Evolutionary conservation across 2,113 vertebrate genomes (phyloP), one percentile per base, ranked within the genome.

Genomic region (Procavia capensis): DNA sequence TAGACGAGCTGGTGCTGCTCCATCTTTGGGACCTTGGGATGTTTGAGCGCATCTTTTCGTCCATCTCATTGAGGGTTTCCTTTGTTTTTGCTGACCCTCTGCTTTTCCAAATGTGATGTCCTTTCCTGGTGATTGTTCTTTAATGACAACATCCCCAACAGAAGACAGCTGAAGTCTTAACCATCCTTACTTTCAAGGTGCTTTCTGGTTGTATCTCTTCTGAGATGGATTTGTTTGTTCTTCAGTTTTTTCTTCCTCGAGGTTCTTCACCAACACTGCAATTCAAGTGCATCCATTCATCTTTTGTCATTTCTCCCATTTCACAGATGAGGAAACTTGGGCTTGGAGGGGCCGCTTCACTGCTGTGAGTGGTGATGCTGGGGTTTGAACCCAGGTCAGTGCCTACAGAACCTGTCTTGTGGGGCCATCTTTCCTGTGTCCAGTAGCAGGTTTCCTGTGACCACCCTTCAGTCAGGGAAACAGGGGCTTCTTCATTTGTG

Each of bases 351-450:
- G 24, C 29, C 61, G 1, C 19, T 9, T 19, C 2, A 9, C 57
- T 27, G n/a, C 64, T 31, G 10, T 9, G 64, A 39, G 13, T 5
- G 13, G 64, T 31, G 43, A 2, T 8, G 5, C 41, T 92, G 29
- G n/a, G 25, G n/a, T 43, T 6, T 43, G 72, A 25, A 43, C 20
- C 27, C 10, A 0, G 2, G 39, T 14, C 4, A 16, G 0, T 61
- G 79, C 50, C 54, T 1, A 2, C 1, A 5, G 68, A 64, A 41
- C 54, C 54, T 22, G 66, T 41, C 0, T 1, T 34, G 0, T 1
- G 3, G 29, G 7, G 13, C 66, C 0, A 0, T 14, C 57, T 45
- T 59, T 59, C 45, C 16, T 9, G 10, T 4, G 54, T 41, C 16
- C 14, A 9, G 19, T 29, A 1, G 20, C n/a, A 29, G 47, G 83